Conservation (phyloP, 2,888 invertebrate species). For the Philopedon plagiatum region DNA sequence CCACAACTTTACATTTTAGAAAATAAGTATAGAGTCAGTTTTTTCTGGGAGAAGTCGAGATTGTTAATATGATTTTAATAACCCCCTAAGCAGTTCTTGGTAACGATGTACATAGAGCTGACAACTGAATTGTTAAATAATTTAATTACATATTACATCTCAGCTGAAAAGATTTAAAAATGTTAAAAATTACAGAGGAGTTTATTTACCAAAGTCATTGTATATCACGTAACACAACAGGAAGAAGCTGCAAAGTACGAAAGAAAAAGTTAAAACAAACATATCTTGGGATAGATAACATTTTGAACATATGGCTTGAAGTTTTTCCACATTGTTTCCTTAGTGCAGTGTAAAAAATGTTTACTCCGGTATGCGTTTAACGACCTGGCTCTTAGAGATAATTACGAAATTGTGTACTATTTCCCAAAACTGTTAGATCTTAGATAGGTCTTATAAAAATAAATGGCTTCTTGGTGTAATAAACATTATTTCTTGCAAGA, state of each 20-base stretch:
- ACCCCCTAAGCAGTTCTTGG: too few relatives aligned
- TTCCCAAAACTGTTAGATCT: slow-evolving; percentile 26
- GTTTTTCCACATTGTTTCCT: slow-evolving; percentile 32
- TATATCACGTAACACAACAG: slow-evolving; percentile 24
- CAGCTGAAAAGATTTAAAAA: background rate
- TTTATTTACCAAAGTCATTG: slow-evolving; percentile 4
- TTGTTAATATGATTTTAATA: too few relatives aligned
- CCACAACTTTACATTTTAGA: too few relatives aligned
- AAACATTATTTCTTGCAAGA: slow-evolving; percentile 2
- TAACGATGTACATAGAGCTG: too few relatives aligned
- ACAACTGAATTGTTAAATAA: too few relatives aligned
- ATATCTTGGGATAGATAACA: slow-evolving; percentile 14
- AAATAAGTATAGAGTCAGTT: too few relatives aligned
- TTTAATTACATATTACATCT: too few relatives aligned
- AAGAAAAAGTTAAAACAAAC: slow-evolving; percentile 31
- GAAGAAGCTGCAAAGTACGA: slow-evolving; percentile 14
- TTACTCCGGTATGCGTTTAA: slow-evolving; percentile 21
- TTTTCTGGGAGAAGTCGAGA: too few relatives aligned
- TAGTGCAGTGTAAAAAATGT: slow-evolving; percentile 34
- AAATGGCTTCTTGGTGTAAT: slow-evolving; percentile 16
- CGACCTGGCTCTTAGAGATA: slow-evolving; percentile 29
- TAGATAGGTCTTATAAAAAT: slow-evolving; percentile 23
- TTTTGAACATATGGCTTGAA: slow-evolving; percentile 27
- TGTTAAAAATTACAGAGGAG: background rate
- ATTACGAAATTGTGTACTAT: slow-evolving; percentile 30